phyloP scores from a whole-genome alignment of 2,797 vertebrate species.

The Sebastiscus tertius region DNA sequence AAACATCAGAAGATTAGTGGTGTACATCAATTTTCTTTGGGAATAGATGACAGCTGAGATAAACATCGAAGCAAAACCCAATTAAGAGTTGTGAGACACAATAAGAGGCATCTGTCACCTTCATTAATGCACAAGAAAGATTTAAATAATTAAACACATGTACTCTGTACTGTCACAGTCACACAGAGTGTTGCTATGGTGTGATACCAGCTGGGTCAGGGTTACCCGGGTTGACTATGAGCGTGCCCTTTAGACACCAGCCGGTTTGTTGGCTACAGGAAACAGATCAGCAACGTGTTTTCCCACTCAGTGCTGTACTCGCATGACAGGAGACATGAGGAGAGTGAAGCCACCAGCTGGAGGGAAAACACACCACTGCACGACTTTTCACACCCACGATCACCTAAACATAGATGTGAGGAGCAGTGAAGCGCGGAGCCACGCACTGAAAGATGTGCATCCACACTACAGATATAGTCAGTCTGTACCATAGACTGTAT shows the following conservation, averaged over 20 bases:
- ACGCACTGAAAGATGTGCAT: neutral
- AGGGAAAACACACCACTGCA: neutral
- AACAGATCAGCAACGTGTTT: conserved; percentile 9
- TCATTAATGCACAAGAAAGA: neutral
- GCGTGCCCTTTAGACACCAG: conserved; percentile 9
- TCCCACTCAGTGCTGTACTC: neutral
- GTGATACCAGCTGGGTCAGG: neutral
- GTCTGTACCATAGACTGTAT: neutral
- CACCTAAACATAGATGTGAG: neutral
- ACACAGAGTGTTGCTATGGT: too few species aligned
- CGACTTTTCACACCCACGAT: neutral
- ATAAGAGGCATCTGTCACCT: neutral
- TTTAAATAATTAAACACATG: neutral
- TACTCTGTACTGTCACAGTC: neutral
- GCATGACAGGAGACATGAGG: conserved; percentile 1
- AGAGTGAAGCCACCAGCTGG: conserved; percentile 17
- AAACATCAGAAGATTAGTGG: neutral
- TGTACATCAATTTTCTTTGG: conserved; percentile 3
- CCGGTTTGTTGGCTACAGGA: neutral
- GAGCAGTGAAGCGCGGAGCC: neutral
- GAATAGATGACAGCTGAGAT: conserved; percentile 4
- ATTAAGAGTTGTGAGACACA: conserved; percentile 7
- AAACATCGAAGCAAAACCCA: conserved; percentile 20
- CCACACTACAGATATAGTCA: neutral
- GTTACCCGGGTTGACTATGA: neutral